These are phyloP conservation scores for Rhynchotus rufescens DNA, from an alignment of 2,797 vertebrate genomes.

Conservation along the genomic window DNA sequence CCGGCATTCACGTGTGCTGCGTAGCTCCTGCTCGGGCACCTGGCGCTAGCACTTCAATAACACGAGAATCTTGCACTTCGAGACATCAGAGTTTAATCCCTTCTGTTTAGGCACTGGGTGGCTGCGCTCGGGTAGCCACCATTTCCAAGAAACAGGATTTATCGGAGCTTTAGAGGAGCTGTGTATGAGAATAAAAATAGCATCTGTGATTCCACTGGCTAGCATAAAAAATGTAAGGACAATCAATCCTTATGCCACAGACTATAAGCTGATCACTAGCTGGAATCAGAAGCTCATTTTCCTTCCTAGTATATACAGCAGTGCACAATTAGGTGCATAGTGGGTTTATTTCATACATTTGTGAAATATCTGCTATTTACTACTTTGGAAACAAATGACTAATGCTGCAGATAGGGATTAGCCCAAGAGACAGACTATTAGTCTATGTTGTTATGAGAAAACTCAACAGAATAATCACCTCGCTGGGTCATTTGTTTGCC, in stretches of 20 bases:
- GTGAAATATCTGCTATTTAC: not conserved
- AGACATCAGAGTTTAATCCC: not conserved
- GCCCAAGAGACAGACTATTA: not conserved
- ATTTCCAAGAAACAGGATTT: not conserved
- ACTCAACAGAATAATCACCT: not conserved
- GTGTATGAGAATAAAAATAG: not conserved
- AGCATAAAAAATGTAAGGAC: not conserved
- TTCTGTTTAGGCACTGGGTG: not conserved
- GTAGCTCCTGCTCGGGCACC: not conserved
- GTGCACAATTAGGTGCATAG: not conserved
- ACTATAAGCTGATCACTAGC: fast-evolving
- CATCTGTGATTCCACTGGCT: not conserved
- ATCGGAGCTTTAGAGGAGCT: not conserved
- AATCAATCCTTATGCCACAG: not conserved
- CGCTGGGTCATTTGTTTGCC: not conserved
- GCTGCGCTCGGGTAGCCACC: not conserved
- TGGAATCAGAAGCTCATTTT: not conserved
- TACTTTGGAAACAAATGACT: not conserved
- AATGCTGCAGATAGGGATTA: not conserved
- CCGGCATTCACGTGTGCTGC: fast-evolving
- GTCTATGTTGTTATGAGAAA: not conserved
- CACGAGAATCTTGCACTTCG: not conserved
- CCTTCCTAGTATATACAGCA: fast-evolving
- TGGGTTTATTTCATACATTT: not conserved
- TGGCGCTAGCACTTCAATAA: not conserved